Conservation (phyloP, 2,113 vertebrate species). For the Vulpes lagopus region DNA sequence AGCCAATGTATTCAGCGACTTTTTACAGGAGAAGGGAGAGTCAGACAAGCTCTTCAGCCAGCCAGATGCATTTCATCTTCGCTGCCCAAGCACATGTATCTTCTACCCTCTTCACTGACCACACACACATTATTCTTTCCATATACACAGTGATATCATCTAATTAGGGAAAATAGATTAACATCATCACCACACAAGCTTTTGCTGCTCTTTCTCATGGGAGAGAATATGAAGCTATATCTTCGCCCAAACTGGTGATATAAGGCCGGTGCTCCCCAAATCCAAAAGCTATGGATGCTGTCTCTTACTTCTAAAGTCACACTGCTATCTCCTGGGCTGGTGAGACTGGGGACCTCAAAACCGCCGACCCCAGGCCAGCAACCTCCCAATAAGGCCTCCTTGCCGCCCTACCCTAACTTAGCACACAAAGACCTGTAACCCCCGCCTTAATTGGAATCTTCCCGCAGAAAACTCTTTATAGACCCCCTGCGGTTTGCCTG, state of each 20-base stretch:
- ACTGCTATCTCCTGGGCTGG: not conserved
- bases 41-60: not conserved
- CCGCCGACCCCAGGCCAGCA: too few species aligned
- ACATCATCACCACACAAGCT: not conserved
- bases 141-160: not conserved
- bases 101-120: not conserved
- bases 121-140: not conserved
- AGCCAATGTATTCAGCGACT: not conserved
- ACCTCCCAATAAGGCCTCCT: too few species aligned
- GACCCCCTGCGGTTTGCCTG: too few species aligned
- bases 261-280: not conserved
- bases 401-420: too few species aligned
- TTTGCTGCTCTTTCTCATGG: not conserved
- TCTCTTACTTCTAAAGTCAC: not conserved
- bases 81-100: not conserved
- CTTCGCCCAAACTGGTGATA: not conserved
- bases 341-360: too few species aligned
- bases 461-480: too few species aligned
- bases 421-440: too few species aligned
- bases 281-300: not conserved
- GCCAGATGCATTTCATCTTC: not conserved
- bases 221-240: not conserved
- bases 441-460: too few species aligned
- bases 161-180: not conserved
- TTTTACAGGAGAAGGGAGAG: not conserved